Evolutionary conservation across 2,888 invertebrate species (phyloP).

Genomic region (Drosophila maculinotata): DNA sequence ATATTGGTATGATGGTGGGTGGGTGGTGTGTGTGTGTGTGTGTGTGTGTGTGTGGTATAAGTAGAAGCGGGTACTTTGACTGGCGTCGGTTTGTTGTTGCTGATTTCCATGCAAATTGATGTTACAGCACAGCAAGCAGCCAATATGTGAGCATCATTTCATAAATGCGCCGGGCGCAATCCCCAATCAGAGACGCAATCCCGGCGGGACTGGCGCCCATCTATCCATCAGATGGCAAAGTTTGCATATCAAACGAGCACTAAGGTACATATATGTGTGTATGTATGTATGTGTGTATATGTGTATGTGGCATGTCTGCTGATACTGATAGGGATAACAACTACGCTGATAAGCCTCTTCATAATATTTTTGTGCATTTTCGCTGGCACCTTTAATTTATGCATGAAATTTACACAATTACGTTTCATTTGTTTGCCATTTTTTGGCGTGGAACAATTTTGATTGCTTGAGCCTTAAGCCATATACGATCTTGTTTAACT

Average conservation of each 20-base stretch:
- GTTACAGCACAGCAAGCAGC: conserved; percentile 77
- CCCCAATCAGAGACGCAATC: conserved; percentile 57
- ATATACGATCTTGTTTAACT: not conserved
- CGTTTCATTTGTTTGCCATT: conserved; percentile 7
- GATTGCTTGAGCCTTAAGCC: not conserved
- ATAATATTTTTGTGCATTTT: conserved; percentile 15
- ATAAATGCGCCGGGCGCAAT: conserved; percentile 58
- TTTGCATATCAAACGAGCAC: conserved; percentile 70
- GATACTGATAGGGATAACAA: conserved; percentile 32
- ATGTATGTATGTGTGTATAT: not conserved
- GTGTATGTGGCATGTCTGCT: conserved; percentile 9
- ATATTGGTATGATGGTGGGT: not conserved
- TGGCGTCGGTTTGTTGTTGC: conserved; percentile 45
- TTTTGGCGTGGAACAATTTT: not conserved
- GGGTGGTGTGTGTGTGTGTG: not conserved
- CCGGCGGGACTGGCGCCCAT: conserved; percentile 20
- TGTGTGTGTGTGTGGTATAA: not conserved
- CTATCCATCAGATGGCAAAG: conserved; percentile 50
- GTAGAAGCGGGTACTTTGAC: conserved; percentile 51
- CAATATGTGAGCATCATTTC: conserved; percentile 77
- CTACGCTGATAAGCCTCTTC: conserved; percentile 26
- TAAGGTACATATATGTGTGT: conserved; percentile 9
- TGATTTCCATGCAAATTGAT: conserved; percentile 77
- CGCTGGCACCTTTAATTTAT: conserved; percentile 56
- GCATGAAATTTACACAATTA: conserved; percentile 50